phyloP scores from a whole-genome alignment of 37 sponge, comb jelly and placozoan species.

The Corticium candelabrum region DNA sequence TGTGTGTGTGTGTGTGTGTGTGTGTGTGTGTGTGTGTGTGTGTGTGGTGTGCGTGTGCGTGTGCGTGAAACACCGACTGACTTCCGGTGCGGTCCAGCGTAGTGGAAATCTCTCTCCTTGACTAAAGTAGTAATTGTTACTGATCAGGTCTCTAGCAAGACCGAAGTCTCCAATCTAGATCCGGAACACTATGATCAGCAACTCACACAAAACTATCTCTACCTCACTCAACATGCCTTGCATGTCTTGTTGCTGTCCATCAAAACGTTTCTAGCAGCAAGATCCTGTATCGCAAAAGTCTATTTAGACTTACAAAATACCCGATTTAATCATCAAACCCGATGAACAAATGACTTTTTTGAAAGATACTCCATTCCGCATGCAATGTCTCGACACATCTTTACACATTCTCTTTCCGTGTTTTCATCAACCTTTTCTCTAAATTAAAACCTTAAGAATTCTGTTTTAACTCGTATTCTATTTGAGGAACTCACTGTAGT shows the following conservation, averaged over 20 bases:
- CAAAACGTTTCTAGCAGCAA: neutral
- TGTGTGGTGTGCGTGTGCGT: no score
- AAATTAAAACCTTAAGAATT: no score
- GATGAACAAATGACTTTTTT: neutral
- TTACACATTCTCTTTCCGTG: no score
- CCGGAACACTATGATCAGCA: no score
- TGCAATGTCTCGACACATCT: slow-evolving; percentile 2
- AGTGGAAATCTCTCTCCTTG: neutral
- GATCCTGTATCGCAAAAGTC: neutral
- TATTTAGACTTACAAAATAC: neutral
- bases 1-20: no score
- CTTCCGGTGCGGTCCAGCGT: neutral
- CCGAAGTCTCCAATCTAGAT: neutral
- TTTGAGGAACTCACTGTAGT: no score
- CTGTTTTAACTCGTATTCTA: no score
- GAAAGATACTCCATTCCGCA: neutral
- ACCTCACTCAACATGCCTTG: no score
- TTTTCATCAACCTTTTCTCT: no score
- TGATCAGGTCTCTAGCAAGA: neutral
- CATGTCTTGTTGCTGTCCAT: neutral
- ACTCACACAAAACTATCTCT: no score
- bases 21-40: no score
- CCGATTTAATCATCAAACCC: neutral
- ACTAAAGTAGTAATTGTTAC: neutral
- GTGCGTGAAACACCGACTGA: no score